Percentiles rank a stretch among this genome's conserved stretches.
phyloP scores from a whole-genome alignment of 1,140 invertebrate genomes.

The Bombus confusus region DNA sequence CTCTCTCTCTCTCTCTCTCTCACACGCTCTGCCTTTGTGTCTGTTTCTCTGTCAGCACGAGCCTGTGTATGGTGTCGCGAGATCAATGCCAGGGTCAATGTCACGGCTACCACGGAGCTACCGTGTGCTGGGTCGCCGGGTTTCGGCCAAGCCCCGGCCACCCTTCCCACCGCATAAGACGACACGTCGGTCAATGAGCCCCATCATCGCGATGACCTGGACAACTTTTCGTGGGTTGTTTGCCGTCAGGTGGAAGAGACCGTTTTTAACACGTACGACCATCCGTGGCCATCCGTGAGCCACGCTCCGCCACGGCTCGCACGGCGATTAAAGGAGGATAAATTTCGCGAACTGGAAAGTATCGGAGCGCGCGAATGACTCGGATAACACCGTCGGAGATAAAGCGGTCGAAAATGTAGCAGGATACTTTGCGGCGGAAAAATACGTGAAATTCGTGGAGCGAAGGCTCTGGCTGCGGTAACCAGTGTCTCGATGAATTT shows the following conservation, averaged over 20 bases:
- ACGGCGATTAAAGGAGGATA: too few relatives aligned
- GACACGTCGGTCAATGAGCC: constrained; percentile 8
- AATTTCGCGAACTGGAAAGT: too few relatives aligned
- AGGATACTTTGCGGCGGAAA: too few relatives aligned
- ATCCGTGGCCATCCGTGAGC: too few relatives aligned
- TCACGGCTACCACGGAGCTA: constrained; percentile 65
- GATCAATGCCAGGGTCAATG: constrained; percentile 81
- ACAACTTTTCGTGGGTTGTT: not conserved
- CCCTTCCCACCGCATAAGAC: not conserved
- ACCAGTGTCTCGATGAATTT: not conserved
- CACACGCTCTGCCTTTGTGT: not conserved
- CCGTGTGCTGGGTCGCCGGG: constrained; percentile 35
- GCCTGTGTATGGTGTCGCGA: constrained; percentile 39
- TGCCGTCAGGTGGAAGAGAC: not conserved
- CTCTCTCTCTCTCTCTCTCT: not conserved
- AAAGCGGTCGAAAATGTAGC: too few relatives aligned
- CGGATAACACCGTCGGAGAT: too few relatives aligned
- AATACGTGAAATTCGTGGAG: not conserved
- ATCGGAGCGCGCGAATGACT: too few relatives aligned
- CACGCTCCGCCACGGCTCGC: too few relatives aligned
- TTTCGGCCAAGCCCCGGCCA: not conserved
- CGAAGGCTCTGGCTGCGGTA: not conserved
- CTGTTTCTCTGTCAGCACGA: not conserved
- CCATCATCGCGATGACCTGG: constrained; percentile 25
- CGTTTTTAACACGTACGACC: too few relatives aligned